Evolutionary conservation across 2,113 vertebrate genomes (phyloP).

Genomic region (Pardalotus punctatus): DNA sequence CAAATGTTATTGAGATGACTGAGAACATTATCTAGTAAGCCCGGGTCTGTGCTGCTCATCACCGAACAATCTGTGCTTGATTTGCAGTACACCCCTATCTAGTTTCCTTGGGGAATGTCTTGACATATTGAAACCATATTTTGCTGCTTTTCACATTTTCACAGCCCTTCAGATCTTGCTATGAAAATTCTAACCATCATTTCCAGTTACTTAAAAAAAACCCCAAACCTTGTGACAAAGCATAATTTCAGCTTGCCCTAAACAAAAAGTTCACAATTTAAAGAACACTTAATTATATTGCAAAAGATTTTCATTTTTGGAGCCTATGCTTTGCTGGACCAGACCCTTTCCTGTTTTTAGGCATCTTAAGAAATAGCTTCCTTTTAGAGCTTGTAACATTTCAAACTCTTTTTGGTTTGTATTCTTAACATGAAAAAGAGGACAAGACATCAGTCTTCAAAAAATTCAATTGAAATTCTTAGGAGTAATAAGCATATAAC

Average conservation of each 20-base stretch:
- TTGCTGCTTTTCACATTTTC: slow-evolving; percentile 1
- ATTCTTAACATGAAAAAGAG: not conserved
- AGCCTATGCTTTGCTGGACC: not conserved
- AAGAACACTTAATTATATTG: not conserved
- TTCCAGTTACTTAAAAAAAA: not conserved
- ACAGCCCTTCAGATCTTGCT: not conserved
- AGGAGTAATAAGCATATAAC: not conserved
- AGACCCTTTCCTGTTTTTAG: not conserved
- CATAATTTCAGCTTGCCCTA: not conserved
- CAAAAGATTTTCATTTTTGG: not conserved
- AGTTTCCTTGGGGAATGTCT: slow-evolving; percentile 13
- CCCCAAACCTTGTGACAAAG: not conserved
- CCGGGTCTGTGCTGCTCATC: not conserved
- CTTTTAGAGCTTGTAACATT: not conserved
- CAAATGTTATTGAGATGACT: not conserved
- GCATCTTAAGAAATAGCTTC: not conserved
- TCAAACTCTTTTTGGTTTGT: not conserved
- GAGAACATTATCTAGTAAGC: not conserved
- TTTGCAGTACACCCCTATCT: not conserved
- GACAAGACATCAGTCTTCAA: not conserved
- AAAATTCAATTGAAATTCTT: not conserved
- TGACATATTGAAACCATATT: slow-evolving; percentile 36
- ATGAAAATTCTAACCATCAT: not conserved
- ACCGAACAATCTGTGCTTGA: slow-evolving; percentile 32
- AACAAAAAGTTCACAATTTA: not conserved